A percentile compares a stretch with the other conserved stretches of the same genome.
These are phyloP conservation scores for Drosophila kambysellisi DNA, from an alignment of 2,888 invertebrate genomes.

Conservation along the genomic window DNA sequence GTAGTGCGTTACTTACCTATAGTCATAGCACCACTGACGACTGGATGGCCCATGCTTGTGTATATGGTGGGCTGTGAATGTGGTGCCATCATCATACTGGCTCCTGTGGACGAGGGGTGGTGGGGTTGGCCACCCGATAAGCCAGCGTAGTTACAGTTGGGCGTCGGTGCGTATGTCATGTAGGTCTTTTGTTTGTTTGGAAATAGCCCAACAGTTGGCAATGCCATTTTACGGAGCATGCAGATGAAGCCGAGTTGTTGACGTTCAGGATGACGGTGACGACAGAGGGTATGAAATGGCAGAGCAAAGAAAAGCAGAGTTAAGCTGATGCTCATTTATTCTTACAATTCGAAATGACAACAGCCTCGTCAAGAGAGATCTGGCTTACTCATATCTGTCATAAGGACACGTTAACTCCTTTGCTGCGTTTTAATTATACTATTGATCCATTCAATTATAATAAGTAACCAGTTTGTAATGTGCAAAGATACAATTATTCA, in stretches of 20 bases:
- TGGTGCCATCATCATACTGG: conserved; percentile 83
- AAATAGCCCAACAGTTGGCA: conserved; percentile 46
- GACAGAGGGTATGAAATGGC: conserved; percentile 64
- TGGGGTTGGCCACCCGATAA: conserved; percentile 72
- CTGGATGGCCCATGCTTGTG: conserved; percentile 78
- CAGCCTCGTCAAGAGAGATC: conserved; percentile 10
- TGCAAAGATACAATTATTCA: conserved; percentile 8
- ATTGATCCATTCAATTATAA: neutral
- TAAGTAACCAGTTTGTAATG: conserved; percentile 20
- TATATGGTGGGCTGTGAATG: conserved; percentile 79
- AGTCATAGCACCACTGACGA: conserved; percentile 79
- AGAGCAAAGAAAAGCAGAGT: conserved; percentile 52
- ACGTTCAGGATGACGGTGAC: conserved; percentile 37
- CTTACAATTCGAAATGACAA: conserved; percentile 45
- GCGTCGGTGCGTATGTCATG: conserved; percentile 84
- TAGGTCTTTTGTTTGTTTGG: conserved; percentile 76
- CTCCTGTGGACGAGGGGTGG: conserved; percentile 71
- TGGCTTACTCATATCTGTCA: conserved; percentile 2
- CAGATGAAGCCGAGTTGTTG: conserved; percentile 52
- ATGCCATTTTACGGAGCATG: conserved; percentile 50
- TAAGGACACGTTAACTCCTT: conserved; percentile 7
- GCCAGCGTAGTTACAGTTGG: conserved; percentile 81
- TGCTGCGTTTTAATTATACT: conserved; percentile 20
- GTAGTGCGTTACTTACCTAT: conserved; percentile 74
- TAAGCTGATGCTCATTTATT: conserved; percentile 61